A percentile compares a stretch with the other conserved stretches of the same genome.
phyloP scores from a whole-genome alignment of 1,140 invertebrate species.

The Ceratosolen fusciceps region DNA sequence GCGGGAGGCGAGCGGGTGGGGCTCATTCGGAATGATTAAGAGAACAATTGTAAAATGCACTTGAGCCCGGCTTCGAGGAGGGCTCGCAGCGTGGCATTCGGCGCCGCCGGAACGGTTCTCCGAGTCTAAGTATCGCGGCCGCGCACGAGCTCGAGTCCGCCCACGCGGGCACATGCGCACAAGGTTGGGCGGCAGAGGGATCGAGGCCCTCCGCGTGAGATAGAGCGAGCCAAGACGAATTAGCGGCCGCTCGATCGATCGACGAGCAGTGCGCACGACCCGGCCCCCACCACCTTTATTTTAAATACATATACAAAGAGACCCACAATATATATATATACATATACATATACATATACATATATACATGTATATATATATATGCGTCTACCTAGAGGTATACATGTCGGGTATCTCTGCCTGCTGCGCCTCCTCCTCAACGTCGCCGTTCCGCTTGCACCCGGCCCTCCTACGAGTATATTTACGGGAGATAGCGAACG shows the following conservation, averaged over 20 bases:
- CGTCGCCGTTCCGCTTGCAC: neutral
- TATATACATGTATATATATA: neutral
- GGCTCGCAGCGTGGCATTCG: neutral
- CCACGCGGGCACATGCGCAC: neutral
- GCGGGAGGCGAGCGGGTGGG: no score
- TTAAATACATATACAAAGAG: neutral
- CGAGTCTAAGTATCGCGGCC: slow-evolving; percentile 23
- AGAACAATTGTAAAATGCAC: neutral
- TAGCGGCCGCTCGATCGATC: slow-evolving; percentile 51
- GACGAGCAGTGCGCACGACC: slow-evolving; percentile 42
- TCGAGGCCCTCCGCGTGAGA: slow-evolving; percentile 16
- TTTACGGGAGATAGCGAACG: slow-evolving; percentile 3
- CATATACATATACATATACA: slow-evolving; percentile 16
- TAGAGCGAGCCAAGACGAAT: slow-evolving; percentile 44
- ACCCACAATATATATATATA: neutral
- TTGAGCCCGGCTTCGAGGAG: neutral
- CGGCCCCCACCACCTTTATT: slow-evolving; percentile 36
- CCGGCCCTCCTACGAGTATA: neutral
- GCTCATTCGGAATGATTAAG: neutral
- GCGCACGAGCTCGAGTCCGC: neutral
- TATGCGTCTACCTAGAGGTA: neutral
- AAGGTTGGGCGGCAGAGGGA: neutral
- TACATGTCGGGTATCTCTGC: neutral
- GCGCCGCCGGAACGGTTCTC: slow-evolving; percentile 18
- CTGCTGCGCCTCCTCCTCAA: neutral